Base-by-base conservation (phyloP, 2,113 vertebrate species). In the Leucopsar rothschildi region DNA sequence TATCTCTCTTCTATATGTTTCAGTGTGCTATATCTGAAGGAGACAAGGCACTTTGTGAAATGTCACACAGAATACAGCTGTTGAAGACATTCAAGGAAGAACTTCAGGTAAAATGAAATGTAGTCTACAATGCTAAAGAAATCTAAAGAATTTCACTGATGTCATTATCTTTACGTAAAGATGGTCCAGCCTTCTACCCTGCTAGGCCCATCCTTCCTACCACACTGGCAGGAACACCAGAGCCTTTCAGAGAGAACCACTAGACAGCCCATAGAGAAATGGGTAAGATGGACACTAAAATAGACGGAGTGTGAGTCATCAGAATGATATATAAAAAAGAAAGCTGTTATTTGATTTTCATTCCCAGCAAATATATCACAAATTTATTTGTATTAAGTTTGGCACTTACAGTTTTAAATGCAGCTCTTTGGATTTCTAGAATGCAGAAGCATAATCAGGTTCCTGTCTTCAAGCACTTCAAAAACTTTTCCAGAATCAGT, bases 21-120 rank as follows among this genome's bases (percentile, higher is more conserved):
- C 33, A 55, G 1, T 0, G 0, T 42, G 11, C 5, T 1, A 0
- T 27, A 42, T 7, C 13, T 31, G 21, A 87, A 50, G 15, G 21
- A 14, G 66, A 18, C 13, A 52, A 44, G 40, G 18, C 8, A n/a
- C 5, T 25, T n/a, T 25, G 9, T 23, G 6, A 42, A 80, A 35
- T 10, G 7, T 53, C 61, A 52, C 20, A 37, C 29, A 29, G 12
- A 39, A 25, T 44, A 24, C 5, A 66, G 2, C 3, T 72, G 27
- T 25, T 37, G 31, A 83, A 63, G 21, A 39, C 1, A 6, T 4
- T 42, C 14, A 19, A 35, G 11, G 57, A 59, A 72, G 5, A 5
- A 5, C 23, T 18, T 29, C 28, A 65, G 6, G 8, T 73, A 57
- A 93, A 78, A 56, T 52, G 5, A 65, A 81, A 31, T 47, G 5